Conservation (phyloP, 2,797 vertebrate genomes). For the Apogon hyalosoma region DNA sequence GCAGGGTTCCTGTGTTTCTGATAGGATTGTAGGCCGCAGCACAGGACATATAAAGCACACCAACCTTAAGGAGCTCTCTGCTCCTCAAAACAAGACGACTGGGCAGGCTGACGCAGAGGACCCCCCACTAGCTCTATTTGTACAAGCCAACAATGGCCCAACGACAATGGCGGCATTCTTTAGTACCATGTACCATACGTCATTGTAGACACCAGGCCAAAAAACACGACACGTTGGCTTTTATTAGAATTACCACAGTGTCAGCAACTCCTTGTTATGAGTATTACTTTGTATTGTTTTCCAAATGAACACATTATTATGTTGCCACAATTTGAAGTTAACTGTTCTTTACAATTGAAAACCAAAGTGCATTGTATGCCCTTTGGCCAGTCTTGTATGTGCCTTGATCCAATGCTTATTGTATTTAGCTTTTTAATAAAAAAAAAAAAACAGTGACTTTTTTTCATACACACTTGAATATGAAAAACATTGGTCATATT, state of each 20-base stretch:
- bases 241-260: constrained; percentile 77
- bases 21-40: constrained; percentile 77
- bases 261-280: constrained; percentile 81
- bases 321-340: constrained; percentile 93
- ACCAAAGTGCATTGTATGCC: constrained; percentile 99
- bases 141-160: constrained; percentile 79
- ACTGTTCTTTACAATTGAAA: constrained; percentile 94
- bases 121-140: constrained; percentile 74
- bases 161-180: constrained; percentile 81
- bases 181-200: constrained; percentile 83
- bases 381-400: constrained; percentile 99
- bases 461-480: constrained; percentile 98
- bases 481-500: constrained; percentile 98
- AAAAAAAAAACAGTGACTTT: constrained; percentile 90
- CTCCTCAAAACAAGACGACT: constrained; percentile 74
- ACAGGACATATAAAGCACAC: constrained; percentile 86
- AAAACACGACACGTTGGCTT: constrained; percentile 76
- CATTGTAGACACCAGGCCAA: constrained; percentile 78
- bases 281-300: constrained; percentile 86
- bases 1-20: constrained; percentile 71
- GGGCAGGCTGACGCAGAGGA: constrained; percentile 77
- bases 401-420: constrained; percentile 99
- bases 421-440: constrained; percentile 97
- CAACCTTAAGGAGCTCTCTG: constrained; percentile 70
- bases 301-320: constrained; percentile 87